Conservation (phyloP, 2,113 vertebrate species). For the Pachypanchax playfairii region DNA sequence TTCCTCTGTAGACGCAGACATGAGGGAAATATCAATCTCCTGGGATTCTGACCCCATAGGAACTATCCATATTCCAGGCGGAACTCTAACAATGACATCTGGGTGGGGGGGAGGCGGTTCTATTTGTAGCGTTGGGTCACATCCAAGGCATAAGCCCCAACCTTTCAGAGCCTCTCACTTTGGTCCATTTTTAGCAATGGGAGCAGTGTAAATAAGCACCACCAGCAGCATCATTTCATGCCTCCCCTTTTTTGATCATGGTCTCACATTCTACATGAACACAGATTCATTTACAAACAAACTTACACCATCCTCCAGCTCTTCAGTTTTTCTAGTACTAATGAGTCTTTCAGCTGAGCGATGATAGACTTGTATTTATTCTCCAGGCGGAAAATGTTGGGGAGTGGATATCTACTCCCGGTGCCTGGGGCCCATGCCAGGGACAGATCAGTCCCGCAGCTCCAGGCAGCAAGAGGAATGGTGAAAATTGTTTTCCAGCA, state of each 20-base stretch:
- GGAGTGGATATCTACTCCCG: constrained; percentile 76
- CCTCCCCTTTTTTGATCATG: constrained; percentile 79
- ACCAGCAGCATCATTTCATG: constrained; percentile 85
- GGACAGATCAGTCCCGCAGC: constrained; percentile 77
- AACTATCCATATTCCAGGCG: constrained; percentile 74
- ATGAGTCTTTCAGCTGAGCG: constrained; percentile 84
- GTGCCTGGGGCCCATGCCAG: constrained; percentile 81
- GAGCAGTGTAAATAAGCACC: constrained; percentile 85
- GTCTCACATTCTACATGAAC: constrained; percentile 65
- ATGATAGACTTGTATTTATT: constrained; percentile 85
- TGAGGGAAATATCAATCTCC: constrained; percentile 71
- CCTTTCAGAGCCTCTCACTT: constrained; percentile 80
- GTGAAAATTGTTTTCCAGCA: constrained; percentile 84
- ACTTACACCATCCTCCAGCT: constrained; percentile 62
- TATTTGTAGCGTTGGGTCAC: constrained; percentile 83
- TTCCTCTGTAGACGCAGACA: constrained; percentile 74
- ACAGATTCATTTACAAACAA: constrained; percentile 44
- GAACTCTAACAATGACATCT: constrained; percentile 82
- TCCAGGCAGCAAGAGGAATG: constrained; percentile 75
- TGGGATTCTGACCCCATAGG: constrained; percentile 73
- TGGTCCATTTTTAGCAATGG: constrained; percentile 85
- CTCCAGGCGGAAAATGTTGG: constrained; percentile 75
- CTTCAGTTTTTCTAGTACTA: constrained; percentile 76
- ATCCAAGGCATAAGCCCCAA: constrained; percentile 68
- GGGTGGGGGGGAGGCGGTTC: constrained; percentile 59